A percentile compares a stretch with the other conserved stretches of the same genome.
These are phyloP conservation scores for Aspidoscelis tigris DNA, from an alignment of 2,113 vertebrate species.

Conservation along the genomic window DNA sequence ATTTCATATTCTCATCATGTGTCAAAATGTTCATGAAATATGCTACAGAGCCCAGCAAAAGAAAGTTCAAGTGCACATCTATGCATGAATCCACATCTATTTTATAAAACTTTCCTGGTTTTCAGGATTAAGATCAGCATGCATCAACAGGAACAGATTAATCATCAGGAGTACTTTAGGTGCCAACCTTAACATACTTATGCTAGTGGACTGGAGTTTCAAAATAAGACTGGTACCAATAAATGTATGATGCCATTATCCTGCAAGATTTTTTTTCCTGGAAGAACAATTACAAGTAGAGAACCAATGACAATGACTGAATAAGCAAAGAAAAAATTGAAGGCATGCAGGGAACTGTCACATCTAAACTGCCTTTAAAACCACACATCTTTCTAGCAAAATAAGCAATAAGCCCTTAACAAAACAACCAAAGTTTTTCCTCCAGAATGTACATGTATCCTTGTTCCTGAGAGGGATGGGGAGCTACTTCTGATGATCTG, in stretches of 20 bases:
- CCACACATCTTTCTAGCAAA: neutral
- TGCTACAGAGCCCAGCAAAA: neutral
- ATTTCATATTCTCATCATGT: neutral
- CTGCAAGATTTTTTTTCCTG: neutral
- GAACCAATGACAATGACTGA: neutral
- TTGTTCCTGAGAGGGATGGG: neutral
- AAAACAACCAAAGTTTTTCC: neutral
- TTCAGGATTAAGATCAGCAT: neutral
- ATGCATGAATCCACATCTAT: neutral
- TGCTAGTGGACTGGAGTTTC: neutral
- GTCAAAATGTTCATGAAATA: neutral
- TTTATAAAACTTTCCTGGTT: neutral
- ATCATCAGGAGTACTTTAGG: neutral
- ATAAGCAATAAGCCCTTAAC: neutral
- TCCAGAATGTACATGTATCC: neutral
- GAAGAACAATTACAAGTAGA: neutral
- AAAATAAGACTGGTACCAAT: neutral
- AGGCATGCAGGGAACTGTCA: neutral
- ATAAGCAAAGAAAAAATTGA: neutral
- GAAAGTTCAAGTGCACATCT: neutral
- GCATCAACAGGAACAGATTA: neutral
- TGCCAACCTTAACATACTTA: neutral
- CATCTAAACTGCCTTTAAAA: neutral
- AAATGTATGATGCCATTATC: neutral
- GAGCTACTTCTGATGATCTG: neutral